A percentile compares a stretch with the other conserved stretches of the same genome.
Evolutionary conservation across 1,140 invertebrate species (phyloP).

Genomic region (Archivesica marissinica): DNA sequence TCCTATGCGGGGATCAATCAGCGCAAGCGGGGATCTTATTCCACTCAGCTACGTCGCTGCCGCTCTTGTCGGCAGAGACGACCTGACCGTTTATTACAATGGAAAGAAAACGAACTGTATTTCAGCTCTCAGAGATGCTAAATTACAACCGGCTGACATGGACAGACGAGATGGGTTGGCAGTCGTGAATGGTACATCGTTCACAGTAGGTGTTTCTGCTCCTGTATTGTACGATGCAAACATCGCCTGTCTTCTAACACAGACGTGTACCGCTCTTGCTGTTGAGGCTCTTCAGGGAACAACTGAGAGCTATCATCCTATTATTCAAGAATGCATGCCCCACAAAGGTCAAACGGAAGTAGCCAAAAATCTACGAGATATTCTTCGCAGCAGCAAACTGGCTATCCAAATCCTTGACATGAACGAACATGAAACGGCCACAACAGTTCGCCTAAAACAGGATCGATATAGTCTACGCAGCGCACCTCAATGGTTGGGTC

Average conservation of each 20-base stretch:
- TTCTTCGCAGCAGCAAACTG: not conserved
- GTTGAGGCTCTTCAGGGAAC: not conserved
- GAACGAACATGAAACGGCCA: not conserved
- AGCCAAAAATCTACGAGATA: not conserved
- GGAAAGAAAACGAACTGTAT: not conserved
- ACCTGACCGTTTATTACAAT: not conserved
- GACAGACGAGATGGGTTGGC: not conserved
- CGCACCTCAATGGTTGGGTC: constrained; percentile 6
- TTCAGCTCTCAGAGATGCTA: not conserved
- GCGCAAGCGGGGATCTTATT: constrained; percentile 21
- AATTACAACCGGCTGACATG: not conserved
- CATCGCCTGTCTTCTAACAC: not conserved
- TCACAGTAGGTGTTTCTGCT: not conserved
- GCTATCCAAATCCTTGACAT: not conserved
- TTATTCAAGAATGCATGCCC: not conserved
- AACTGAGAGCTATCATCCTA: not conserved
- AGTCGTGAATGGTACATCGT: constrained; percentile 1
- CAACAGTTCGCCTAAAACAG: not conserved
- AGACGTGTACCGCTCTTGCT: not conserved
- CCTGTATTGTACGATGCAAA: not conserved
- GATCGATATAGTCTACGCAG: not conserved
- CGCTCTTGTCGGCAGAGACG: not conserved
- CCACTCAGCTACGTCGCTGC: constrained; percentile 8
- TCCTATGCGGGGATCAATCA: not conserved
- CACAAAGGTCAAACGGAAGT: not conserved